Evolutionary conservation across 1,140 invertebrate species (phyloP).

Genomic region (Hyphantria cunea): DNA sequence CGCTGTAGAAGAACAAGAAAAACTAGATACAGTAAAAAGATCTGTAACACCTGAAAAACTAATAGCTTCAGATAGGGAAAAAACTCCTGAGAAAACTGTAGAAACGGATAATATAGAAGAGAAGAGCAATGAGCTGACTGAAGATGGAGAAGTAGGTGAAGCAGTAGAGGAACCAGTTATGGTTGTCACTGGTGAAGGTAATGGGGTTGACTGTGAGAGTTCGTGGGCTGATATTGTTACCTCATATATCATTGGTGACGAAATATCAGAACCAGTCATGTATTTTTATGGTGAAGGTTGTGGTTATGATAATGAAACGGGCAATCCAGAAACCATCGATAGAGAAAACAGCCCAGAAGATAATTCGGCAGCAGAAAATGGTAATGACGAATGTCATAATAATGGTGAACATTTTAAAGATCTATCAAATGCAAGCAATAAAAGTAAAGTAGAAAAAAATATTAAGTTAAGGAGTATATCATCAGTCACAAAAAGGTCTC

Average conservation of each 20-base stretch:
- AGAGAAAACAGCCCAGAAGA: slow-evolving; percentile 52
- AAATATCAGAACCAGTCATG: slow-evolving; percentile 88
- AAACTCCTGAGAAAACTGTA: slow-evolving; percentile 33
- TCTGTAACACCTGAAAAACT: not conserved
- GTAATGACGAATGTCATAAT: slow-evolving; percentile 67
- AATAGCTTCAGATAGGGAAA: slow-evolving; percentile 27
- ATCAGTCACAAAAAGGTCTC: slow-evolving; percentile 60
- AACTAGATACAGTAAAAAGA: not conserved
- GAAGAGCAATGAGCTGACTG: slow-evolving; percentile 41
- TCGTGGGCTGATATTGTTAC: slow-evolving; percentile 29
- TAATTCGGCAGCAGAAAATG: slow-evolving; percentile 61
- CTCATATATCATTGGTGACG: slow-evolving; percentile 82
- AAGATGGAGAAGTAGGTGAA: slow-evolving; percentile 81
- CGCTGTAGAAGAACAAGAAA: not conserved
- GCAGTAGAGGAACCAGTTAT: slow-evolving; percentile 89
- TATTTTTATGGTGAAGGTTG: slow-evolving; percentile 87
- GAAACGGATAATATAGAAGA: slow-evolving; percentile 36
- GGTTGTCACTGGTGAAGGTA: slow-evolving; percentile 88
- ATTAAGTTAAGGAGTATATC: slow-evolving; percentile 63
- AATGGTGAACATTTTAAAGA: slow-evolving; percentile 68
- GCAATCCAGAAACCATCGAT: slow-evolving; percentile 83
- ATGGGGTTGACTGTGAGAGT: slow-evolving; percentile 87
- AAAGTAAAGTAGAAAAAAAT: slow-evolving; percentile 59
- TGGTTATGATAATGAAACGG: slow-evolving; percentile 87
- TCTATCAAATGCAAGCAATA: slow-evolving; percentile 54